Evolutionary conservation across 2,797 vertebrate species (phyloP).

Genomic region (Psittacula derbiana): DNA sequence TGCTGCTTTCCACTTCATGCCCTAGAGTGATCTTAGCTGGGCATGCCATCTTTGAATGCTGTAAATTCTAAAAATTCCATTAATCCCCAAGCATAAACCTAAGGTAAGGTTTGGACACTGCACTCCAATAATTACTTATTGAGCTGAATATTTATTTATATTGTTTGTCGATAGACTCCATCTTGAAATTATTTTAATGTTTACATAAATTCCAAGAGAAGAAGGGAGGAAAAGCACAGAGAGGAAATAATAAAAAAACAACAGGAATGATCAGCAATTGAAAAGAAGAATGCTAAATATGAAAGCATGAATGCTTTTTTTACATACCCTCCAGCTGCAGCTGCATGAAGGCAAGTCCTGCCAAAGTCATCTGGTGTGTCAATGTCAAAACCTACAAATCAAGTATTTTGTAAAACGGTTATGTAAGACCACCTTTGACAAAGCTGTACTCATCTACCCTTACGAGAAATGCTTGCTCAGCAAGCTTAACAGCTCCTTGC

Average conservation of each 20-base stretch:
- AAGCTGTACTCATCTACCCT: not conserved
- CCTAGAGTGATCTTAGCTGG: not conserved
- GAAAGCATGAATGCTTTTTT: not conserved
- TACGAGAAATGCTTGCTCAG: constrained; percentile 1
- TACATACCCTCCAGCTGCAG: constrained; percentile 96
- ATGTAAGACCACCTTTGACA: not conserved
- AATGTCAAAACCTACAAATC: constrained; percentile 90
- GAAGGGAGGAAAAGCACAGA: not conserved
- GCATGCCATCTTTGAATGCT: not conserved
- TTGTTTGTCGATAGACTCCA: not conserved
- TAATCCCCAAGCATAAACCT: not conserved
- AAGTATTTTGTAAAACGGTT: constrained; percentile 36
- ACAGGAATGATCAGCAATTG: not conserved
- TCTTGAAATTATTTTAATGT: not conserved
- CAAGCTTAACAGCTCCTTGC: not conserved
- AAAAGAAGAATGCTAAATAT: not conserved
- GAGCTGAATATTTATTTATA: not conserved
- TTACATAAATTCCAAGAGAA: not conserved
- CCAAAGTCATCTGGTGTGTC: constrained; percentile 97
- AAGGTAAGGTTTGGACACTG: not conserved
- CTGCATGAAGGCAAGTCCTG: constrained; percentile 98
- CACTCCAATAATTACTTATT: not conserved
- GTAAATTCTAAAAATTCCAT: not conserved
- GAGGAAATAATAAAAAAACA: not conserved
- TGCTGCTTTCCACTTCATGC: not conserved